Base-by-base conservation (phyloP, 2,888 invertebrate species). In the Tetranychus truncatus region DNA sequence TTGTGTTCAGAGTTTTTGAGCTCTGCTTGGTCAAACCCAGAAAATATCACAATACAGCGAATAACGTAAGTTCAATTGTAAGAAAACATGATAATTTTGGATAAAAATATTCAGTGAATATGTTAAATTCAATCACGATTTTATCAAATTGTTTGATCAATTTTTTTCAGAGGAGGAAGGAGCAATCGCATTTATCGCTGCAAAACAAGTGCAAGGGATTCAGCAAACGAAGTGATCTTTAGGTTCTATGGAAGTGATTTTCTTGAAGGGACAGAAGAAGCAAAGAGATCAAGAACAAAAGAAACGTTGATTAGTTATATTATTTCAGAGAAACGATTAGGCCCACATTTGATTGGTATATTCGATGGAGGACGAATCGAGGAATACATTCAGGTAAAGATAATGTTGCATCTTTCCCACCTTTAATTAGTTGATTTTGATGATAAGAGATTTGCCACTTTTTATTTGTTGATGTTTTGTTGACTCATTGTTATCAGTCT, bases 301-400 rank as follows among this genome's bases (percentile, higher is more conserved):
- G 69, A 69, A 24, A 21, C 20, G n/a, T 9, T 69, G 20, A 69
- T 69, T 21, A 24, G 69, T 24, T 69, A 20, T 24, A 69, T 69
- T 24, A 24, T 24, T 69, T 69, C 69, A 9, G 69, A 69, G 21
- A 69, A 69, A 24, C 66, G 21, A 7, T 24, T 69, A 11, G 69
- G 69, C 1, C 69, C 69, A 4, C 18, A 69, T 6, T 69, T 69
- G 21, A 24, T 69, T 20, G 69, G 69, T 1, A 20, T 69, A 5
- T 69, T 69, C 20, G 69, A 69, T 69, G 69, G 69, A 20, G 69
- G 69, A 11, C n/a, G 69, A 11, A 69, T 69, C 34, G 69, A 69
- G 20, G 69, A 69, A 9, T 69, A 20, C 20, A 21, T 69, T 24
- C 69, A 20, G 34, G 69, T 69, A 69, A 69, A 24, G 11, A 11